Conservation (phyloP, 2,113 vertebrate species). For the Triplophysa siluroides region DNA sequence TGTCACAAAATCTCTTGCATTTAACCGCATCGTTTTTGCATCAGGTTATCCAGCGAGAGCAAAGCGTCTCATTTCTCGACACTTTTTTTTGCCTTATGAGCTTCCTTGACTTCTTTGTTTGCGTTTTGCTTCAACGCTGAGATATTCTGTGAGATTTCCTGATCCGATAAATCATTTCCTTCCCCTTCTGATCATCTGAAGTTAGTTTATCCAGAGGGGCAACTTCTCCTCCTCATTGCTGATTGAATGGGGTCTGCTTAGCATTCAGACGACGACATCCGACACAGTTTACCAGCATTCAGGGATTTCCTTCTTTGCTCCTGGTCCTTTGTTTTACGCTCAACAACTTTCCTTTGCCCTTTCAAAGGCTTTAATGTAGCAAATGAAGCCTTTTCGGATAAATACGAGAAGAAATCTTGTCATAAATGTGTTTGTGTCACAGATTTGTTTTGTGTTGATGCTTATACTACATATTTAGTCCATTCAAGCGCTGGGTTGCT, state of each 20-base stretch:
- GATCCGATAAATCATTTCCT: conserved; percentile 56
- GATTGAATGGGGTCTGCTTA: conserved; percentile 67
- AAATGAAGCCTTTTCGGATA: not conserved
- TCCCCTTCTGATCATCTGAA: conserved; percentile 54
- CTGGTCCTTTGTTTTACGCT: conserved; percentile 19
- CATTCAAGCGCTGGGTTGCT: not conserved
- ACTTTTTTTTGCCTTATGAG: conserved; percentile 46
- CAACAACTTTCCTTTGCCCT: not conserved
- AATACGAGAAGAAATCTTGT: not conserved
- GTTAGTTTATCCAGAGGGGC: conserved; percentile 53
- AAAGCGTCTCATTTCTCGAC: conserved; percentile 59
- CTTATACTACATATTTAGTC: not conserved
- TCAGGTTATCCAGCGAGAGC: conserved; percentile 53
- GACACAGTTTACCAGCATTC: conserved; percentile 57
- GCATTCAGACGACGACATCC: conserved; percentile 57
- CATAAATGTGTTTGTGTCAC: not conserved
- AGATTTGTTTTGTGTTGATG: not conserved
- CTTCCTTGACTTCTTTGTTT: conserved; percentile 57
- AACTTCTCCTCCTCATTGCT: conserved; percentile 53
- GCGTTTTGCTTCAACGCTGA: conserved; percentile 52
- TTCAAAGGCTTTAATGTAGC: not conserved
- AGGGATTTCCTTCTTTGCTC: conserved; percentile 58
- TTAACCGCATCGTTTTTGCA: no score
- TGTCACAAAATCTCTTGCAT: no score
- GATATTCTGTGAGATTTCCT: conserved; percentile 54